These are phyloP conservation scores for Trachymyrmex septentrionalis DNA, from an alignment of 1,140 invertebrate genomes.

Conservation along the genomic window DNA sequence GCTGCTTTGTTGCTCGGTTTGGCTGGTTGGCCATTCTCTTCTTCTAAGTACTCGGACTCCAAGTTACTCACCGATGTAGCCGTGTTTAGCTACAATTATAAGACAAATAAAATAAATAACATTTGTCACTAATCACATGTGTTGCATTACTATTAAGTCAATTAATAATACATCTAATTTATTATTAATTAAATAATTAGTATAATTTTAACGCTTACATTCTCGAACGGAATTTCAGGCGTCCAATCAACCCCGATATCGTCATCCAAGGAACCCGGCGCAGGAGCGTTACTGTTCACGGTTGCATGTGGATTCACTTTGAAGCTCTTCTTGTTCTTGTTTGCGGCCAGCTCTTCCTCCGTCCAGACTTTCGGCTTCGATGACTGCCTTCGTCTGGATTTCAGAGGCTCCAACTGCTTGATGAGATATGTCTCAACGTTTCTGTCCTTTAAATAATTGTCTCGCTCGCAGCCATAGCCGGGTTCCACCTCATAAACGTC, in stretches of 20 bases:
- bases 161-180: not conserved
- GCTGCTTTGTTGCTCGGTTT: conserved; percentile 78
- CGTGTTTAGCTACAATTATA: conserved; percentile 84
- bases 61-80: conserved; percentile 86
- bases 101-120: not conserved
- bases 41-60: conserved; percentile 85
- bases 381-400: conserved; percentile 87
- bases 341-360: conserved; percentile 85
- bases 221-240: conserved; percentile 96
- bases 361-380: conserved; percentile 87
- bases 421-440: conserved; percentile 98
- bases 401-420: conserved; percentile 92
- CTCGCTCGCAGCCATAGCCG: conserved; percentile 94
- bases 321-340: conserved; percentile 84
- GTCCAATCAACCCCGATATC: conserved; percentile 94
- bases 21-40: conserved; percentile 78
- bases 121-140: not conserved
- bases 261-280: conserved; percentile 89
- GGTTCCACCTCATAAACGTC: conserved; percentile 97
- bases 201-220: conserved; percentile 87
- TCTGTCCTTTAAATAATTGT: conserved; percentile 94
- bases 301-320: conserved; percentile 79
- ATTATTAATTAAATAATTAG: conserved; percentile 1
- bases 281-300: conserved; percentile 74
- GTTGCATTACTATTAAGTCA: not conserved